phyloP scores from a whole-genome alignment of 2,113 vertebrate species.

The Oxyruncus cristatus region DNA sequence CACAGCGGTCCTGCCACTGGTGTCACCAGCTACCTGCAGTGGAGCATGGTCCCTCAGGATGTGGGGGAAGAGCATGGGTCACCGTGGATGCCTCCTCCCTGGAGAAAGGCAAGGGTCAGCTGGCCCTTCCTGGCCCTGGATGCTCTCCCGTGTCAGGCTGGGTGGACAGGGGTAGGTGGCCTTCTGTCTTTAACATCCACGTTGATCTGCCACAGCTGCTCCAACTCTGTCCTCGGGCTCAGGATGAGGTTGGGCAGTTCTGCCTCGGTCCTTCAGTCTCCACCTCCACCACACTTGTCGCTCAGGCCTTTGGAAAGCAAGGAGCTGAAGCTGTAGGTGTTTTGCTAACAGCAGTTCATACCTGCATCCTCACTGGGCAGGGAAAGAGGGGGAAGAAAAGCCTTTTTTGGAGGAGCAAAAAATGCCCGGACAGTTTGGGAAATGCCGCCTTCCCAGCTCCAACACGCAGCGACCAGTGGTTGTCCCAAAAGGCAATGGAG shows the following conservation, averaged over 20 bases:
- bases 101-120: not conserved
- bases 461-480: fast-evolving
- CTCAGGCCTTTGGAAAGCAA: not conserved
- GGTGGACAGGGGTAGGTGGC: not conserved
- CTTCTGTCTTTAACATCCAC: not conserved
- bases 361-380: not conserved
- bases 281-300: not conserved
- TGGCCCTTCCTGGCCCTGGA: not conserved
- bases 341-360: not conserved
- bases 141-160: not conserved
- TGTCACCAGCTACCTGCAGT: not conserved
- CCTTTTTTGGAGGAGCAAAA: not conserved
- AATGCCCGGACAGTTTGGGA: not conserved
- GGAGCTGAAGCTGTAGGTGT: not conserved
- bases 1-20: not conserved
- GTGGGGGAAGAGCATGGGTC: not conserved
- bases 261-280: not conserved
- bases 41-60: not conserved
- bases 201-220: not conserved
- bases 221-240: not conserved
- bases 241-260: not conserved
- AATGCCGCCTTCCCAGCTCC: not conserved
- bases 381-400: not conserved
- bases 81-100: not conserved
- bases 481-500: not conserved